Evolutionary conservation across 2,113 vertebrate genomes (phyloP).

Genomic region (Menura novaehollandiae): DNA sequence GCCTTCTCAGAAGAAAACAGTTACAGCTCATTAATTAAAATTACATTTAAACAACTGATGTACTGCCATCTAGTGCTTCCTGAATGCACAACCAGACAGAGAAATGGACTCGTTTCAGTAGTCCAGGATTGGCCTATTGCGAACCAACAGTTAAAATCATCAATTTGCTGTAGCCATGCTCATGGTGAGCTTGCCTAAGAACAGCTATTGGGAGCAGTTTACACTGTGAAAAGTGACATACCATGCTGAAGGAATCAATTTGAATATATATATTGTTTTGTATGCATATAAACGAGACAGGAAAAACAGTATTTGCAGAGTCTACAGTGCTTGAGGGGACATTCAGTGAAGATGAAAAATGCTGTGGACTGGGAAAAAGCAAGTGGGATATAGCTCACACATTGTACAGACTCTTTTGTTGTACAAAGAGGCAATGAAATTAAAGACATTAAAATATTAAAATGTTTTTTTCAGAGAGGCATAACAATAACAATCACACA

Average conservation of each 20-base stretch:
- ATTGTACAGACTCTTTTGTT: not conserved
- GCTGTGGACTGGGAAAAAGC: not conserved
- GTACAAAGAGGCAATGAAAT: not conserved
- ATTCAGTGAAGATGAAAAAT: not conserved
- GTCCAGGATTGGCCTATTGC: not conserved
- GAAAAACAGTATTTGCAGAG: not conserved
- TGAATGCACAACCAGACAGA: not conserved
- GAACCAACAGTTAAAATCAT: not conserved
- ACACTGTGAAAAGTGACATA: not conserved
- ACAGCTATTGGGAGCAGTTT: not conserved
- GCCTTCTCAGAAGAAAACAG: not conserved
- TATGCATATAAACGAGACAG: not conserved
- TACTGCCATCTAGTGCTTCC: slow-evolving; percentile 38
- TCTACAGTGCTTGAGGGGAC: not conserved
- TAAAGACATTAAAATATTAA: not conserved
- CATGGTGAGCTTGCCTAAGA: not conserved
- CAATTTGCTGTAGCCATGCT: not conserved
- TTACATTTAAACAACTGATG: not conserved
- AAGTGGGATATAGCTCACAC: not conserved
- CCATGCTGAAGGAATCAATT: not conserved
- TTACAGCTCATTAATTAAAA: not conserved
- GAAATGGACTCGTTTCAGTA: not conserved
- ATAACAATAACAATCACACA: not conserved
- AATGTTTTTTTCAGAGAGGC: not conserved
- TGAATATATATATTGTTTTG: not conserved